A percentile compares a stretch with the other conserved stretches of the same genome.
Evolutionary conservation across 2,888 invertebrate species (phyloP).

Genomic region (Apodemia mormo): DNA sequence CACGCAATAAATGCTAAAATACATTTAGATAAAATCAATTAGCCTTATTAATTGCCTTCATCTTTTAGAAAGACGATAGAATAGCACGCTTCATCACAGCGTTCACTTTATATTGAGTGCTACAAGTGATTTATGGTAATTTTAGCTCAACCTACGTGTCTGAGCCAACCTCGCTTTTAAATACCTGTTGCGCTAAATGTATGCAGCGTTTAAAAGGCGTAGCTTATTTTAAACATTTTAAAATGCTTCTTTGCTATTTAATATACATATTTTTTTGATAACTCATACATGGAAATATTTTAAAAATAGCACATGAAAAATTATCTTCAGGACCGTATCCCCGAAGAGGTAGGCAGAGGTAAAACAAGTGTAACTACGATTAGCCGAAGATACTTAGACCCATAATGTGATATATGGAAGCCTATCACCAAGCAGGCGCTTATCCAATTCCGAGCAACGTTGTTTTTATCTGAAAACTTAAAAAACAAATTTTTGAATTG

Average conservation of each 20-base stretch:
- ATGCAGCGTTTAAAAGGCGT: neutral
- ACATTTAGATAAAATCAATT: neutral
- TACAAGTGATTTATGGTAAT: constrained; percentile 16
- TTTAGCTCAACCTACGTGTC: constrained; percentile 15
- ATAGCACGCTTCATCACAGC: constrained; percentile 12
- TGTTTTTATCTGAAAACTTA: too few relatives aligned
- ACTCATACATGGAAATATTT: neutral
- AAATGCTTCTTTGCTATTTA: neutral
- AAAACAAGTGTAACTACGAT: too few relatives aligned
- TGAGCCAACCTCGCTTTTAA: constrained; percentile 6
- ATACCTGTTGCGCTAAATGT: constrained; percentile 10
- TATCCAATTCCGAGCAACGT: too few relatives aligned
- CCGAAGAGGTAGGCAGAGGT: too few relatives aligned
- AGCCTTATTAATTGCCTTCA: neutral
- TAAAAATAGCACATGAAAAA: too few relatives aligned
- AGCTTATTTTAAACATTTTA: neutral
- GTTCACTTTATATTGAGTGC: constrained; percentile 15
- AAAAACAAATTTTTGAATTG: too few relatives aligned
- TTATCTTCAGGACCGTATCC: too few relatives aligned
- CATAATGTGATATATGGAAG: too few relatives aligned
- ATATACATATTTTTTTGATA: neutral
- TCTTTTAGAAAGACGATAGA: constrained; percentile 5
- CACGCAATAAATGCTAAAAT: too few relatives aligned
- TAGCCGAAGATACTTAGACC: too few relatives aligned
- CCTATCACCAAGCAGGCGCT: too few relatives aligned